Base-by-base conservation (phyloP, 2,113 vertebrate genomes). In the Bagarius yarrelli region DNA sequence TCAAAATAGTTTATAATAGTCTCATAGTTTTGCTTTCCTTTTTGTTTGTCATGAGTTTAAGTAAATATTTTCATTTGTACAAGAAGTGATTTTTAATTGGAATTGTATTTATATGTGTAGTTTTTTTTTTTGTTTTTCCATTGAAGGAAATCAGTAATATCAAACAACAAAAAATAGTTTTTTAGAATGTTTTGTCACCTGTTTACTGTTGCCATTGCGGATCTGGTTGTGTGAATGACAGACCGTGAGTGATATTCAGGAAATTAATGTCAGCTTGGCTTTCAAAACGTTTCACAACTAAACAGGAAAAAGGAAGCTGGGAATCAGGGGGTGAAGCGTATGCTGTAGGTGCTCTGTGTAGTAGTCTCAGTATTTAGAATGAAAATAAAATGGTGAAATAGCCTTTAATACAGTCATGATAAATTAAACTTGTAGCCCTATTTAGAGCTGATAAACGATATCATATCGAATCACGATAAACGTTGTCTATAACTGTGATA, bases 341-440 rank as follows among this genome's bases (percentile, higher is more conserved):
- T 74, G 32, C 44, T 61, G 19, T 16, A 30, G 50, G 13, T 60
- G 53, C 25, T 52, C 52, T 44, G 19, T 79, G 64, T 79, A 55
- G 59, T 27, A 52, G 23, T 52, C 44, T 50, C 44, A 2, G 36
- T 23, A 67, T 4, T 69, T n/a, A n/a, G n/a, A n/a, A n/a, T n/a
- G n/a, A n/a, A 92, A 91, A 60, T 27, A 85, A 91, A 86, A 90
- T n/a, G n/a, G n/a, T n/a, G n/a, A n/a, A 47, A 19, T 77, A 25
- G 8, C 18, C 8, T 60, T 73, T 27, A 2, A 16, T 12, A 74
- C 18, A 74, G n/a, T 52, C 47, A 19, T 21, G 8, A 12, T 61
- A 12, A 61, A 76, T 76, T 27, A 19, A 9, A 23, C 11, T 44
- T 4, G 23, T 15, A 14, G 21, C 40, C 40, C 21, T n/a, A n/a